Conservation (phyloP, 1,140 invertebrate genomes). For the Macrobrachium rosenbergii region DNA sequence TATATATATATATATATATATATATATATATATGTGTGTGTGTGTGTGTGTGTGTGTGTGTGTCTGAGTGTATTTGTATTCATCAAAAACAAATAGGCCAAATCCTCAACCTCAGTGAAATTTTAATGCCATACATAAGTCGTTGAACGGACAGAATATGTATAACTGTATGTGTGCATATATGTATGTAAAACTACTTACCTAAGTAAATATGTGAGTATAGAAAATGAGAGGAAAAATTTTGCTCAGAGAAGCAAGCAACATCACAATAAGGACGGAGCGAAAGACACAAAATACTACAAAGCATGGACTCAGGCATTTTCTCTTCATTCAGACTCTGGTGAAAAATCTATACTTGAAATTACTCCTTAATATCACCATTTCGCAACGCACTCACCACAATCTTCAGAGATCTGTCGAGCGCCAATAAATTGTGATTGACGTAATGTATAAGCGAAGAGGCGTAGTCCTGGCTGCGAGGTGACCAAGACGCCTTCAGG, state of each 20-base stretch:
- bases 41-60: too few relatives aligned
- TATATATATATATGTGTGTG: too few relatives aligned
- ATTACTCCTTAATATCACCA: background rate
- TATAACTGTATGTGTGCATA: background rate
- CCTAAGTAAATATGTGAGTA: background rate
- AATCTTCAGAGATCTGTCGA: background rate
- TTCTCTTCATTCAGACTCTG: too few relatives aligned
- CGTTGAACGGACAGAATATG: background rate
- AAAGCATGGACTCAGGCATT: too few relatives aligned
- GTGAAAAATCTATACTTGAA: too few relatives aligned
- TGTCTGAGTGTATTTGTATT: too few relatives aligned
- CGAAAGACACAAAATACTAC: background rate
- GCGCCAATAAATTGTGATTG: background rate
- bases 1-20: too few relatives aligned
- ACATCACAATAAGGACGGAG: background rate
- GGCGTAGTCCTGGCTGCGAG: background rate
- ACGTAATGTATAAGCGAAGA: conserved; percentile 23
- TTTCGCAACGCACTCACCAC: background rate
- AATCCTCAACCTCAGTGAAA: too few relatives aligned
- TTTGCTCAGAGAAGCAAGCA: background rate
- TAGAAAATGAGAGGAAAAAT: background rate
- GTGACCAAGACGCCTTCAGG: conserved; percentile 40
- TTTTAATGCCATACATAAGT: too few relatives aligned
- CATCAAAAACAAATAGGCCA: too few relatives aligned
- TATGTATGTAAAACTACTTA: background rate